These are phyloP conservation scores for Alloplasta piceator DNA, from an alignment of 2,888 invertebrate genomes.

Conservation along the genomic window DNA sequence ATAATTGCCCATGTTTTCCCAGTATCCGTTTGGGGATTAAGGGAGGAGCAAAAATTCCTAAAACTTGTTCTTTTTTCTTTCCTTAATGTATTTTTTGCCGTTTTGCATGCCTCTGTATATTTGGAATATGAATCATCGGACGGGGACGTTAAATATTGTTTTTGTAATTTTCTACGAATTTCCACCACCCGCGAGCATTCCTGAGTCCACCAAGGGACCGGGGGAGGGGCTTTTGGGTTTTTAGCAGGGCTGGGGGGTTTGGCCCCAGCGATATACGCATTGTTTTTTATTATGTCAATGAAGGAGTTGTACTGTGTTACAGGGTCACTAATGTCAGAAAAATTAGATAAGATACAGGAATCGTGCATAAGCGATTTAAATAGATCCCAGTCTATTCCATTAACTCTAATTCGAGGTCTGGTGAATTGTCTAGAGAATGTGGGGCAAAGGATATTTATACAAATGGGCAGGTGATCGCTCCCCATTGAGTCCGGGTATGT, in stretches of 20 bases:
- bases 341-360: no score
- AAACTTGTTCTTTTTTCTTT: background rate
- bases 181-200: no score
- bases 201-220: no score
- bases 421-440: background rate
- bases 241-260: background rate
- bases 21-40: background rate
- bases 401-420: no score
- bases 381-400: background rate
- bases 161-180: no score
- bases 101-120: no score
- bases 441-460: no score
- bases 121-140: no score
- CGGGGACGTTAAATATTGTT: no score
- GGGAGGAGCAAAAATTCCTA: background rate
- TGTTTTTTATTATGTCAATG: background rate
- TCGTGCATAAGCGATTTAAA: background rate
- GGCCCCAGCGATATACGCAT: constrained; percentile 1
- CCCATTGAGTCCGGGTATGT: background rate
- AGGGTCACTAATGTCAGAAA: no score
- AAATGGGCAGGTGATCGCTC: constrained; percentile 26
- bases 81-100: no score
- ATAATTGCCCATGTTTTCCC: background rate
- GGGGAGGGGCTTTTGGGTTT: constrained; percentile 2
- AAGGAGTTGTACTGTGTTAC: background rate